These are phyloP conservation scores for Cladorhizidae sp. DNA, from an alignment of 37 sponge, comb jelly and placozoan species.

Conservation along the genomic window DNA sequence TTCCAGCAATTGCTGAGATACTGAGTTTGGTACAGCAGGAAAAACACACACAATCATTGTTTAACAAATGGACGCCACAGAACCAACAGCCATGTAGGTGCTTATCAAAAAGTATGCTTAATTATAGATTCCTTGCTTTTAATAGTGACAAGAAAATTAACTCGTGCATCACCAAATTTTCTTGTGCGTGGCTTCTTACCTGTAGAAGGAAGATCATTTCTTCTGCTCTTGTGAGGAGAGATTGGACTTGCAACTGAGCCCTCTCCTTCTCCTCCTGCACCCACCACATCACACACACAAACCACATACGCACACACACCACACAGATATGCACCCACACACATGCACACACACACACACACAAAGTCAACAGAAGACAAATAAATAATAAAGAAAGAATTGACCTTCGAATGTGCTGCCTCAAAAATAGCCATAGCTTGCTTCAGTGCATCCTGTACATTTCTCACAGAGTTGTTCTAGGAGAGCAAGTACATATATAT, in stretches of 20 bases:
- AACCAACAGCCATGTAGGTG: too few relatives aligned
- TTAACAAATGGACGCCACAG: too few relatives aligned
- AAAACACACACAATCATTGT: too few relatives aligned
- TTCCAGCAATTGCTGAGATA: too few relatives aligned
- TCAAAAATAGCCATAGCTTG: constrained; percentile 41
- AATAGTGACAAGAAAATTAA: background rate
- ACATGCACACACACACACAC: too few relatives aligned
- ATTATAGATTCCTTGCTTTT: background rate
- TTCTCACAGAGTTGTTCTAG: constrained; percentile 37
- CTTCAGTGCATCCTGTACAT: constrained; percentile 41
- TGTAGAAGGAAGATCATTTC: constrained; percentile 25
- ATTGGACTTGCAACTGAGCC: constrained; percentile 44
- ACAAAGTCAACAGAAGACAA: background rate
- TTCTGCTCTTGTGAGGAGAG: constrained; percentile 31
- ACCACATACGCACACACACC: background rate
- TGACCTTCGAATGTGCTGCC: constrained; percentile 35
- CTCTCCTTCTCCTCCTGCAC: constrained; percentile 66
- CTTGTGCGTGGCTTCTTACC: too few relatives aligned
- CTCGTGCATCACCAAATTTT: background rate
- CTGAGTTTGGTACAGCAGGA: too few relatives aligned
- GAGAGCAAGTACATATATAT: background rate
- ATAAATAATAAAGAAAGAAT: background rate
- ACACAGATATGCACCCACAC: too few relatives aligned
- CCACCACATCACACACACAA: background rate
- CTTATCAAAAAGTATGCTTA: background rate